phyloP scores from a whole-genome alignment of 2,113 vertebrate genomes.

The Otis tarda region DNA sequence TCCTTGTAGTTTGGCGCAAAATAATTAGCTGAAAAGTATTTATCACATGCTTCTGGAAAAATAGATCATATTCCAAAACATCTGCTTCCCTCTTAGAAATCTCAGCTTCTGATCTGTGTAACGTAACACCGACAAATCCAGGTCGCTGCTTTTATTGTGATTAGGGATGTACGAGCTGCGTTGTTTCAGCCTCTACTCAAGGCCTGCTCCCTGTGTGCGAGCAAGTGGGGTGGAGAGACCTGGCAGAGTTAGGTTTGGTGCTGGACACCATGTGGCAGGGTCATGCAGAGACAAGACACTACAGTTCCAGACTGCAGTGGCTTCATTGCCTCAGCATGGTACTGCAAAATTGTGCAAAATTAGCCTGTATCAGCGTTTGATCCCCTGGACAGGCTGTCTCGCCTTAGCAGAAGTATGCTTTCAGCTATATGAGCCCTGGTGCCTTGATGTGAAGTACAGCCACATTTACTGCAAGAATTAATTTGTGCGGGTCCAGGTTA shows the following conservation, averaged over 20 bases:
- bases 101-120: slow-evolving; percentile 11
- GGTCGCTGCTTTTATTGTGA: slow-evolving; percentile 18
- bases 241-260: background rate
- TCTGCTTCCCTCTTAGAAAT: background rate
- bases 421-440: background rate
- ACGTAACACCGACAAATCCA: background rate
- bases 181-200: background rate
- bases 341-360: background rate
- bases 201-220: background rate
- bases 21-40: slow-evolving; percentile 43
- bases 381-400: background rate
- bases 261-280: fast-evolving
- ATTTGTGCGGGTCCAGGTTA: background rate
- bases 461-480: background rate
- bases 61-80: slow-evolving; percentile 54
- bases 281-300: background rate
- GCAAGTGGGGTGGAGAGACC: background rate
- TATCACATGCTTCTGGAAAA: slow-evolving; percentile 18
- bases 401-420: background rate
- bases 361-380: background rate
- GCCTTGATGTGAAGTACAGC: background rate
- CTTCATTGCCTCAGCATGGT: background rate
- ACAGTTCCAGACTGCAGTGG: fast-evolving
- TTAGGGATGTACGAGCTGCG: background rate
- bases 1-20: background rate